Evolutionary conservation across 2,113 vertebrate species (phyloP).

Genomic region (Salvator merianae): DNA sequence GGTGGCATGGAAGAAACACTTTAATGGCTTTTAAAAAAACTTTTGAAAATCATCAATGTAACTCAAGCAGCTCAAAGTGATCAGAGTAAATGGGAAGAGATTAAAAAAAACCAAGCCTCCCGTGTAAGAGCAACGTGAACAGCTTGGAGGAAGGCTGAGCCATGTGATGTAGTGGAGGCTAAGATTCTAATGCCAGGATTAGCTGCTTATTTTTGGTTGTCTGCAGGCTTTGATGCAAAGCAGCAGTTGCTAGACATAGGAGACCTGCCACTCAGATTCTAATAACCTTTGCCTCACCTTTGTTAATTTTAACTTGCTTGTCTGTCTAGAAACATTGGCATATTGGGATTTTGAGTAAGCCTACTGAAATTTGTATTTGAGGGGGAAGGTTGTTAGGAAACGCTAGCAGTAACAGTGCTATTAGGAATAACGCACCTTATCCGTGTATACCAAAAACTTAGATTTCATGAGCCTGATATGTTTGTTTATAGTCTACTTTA

Average conservation of each 20-base stretch:
- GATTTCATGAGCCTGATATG: not conserved
- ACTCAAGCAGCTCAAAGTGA: not conserved
- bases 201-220: conserved; percentile 60
- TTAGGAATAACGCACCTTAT: not conserved
- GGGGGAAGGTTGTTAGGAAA: not conserved
- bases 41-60: not conserved
- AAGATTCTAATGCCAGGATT: conserved; percentile 55
- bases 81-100: not conserved
- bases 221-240: conserved; percentile 25
- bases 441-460: not conserved
- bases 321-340: not conserved
- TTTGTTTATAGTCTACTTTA: too few relatives aligned
- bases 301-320: not conserved
- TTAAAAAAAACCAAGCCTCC: too few relatives aligned
- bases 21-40: not conserved
- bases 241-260: not conserved
- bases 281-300: conserved; percentile 21
- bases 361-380: conserved; percentile 9
- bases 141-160: conserved; percentile 12
- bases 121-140: not conserved
- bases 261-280: not conserved
- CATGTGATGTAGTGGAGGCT: conserved; percentile 32
- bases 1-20: not conserved
- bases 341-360: not conserved
- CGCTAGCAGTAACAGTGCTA: not conserved